Evolutionary conservation across 2,797 vertebrate species (phyloP), one percentile per base, ranked within the genome.

Genomic region (Urophycis tenuis): DNA sequence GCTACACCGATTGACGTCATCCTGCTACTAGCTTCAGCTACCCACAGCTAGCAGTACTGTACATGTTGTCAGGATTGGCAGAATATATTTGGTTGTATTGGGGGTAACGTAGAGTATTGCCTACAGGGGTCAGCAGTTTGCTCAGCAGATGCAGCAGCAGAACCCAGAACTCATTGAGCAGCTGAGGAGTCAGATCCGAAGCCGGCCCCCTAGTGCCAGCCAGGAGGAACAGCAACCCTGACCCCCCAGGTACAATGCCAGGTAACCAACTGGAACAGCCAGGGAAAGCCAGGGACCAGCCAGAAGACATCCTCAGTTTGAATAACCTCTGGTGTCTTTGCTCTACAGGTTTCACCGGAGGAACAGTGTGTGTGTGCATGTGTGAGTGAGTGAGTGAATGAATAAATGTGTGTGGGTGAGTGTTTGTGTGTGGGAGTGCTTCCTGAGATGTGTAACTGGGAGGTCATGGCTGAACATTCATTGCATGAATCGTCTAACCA

Each of bases 141-240:
- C 97, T 0, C 97, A 99, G 90, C 96, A 98, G 92, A 98, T 99
- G 96, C 97, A 98, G 88, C 96, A 97, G 90, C 95, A 98, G 89
- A 99, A 98, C 71, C 97, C 97, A 0, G 97, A 99, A 86, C 90
- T 99, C 25, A 98, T 99, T 45, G 97, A 99, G 82, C 95, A 98
- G 91, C 91, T 99, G 74, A 92, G 97, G 41, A 99, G 94, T 89
- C 96, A 98, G 83, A 96, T 98, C 17, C 93, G 97, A 76, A 99
- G 96, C 89, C 93, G 96, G 79, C 92, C 95, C 33, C 96, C 97
- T 33, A 99, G 96, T 31, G 91, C 96, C 75, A 95, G 96, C 81
- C 95, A 95, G 0, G 97, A 99, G 1, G 97, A 99, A 33, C 96
- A 95, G 32, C 96, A 95, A 89, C 96, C 91, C 4, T 95, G 92